Evolutionary conservation across 1,140 invertebrate genomes (phyloP).

Genomic region (Drosophila kikkawai): DNA sequence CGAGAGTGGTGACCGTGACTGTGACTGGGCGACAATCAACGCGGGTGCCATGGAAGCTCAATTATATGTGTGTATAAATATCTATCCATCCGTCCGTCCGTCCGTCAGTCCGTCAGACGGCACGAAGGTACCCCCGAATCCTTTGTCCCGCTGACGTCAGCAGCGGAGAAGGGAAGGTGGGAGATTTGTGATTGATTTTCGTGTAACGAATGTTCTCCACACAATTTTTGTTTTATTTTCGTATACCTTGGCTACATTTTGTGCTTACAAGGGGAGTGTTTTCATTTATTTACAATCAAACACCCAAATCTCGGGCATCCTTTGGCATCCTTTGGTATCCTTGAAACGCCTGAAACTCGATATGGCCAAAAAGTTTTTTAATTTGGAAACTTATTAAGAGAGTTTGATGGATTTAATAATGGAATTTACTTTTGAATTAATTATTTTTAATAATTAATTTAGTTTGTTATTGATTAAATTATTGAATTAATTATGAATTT

Average conservation of each 20-base stretch:
- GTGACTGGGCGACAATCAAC: constrained; percentile 35
- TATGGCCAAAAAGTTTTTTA: background rate
- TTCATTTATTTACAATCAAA: constrained; percentile 12
- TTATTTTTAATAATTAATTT: background rate
- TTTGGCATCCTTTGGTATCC: background rate
- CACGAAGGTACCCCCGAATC: constrained; percentile 6
- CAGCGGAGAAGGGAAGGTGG: background rate
- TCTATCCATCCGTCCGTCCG: constrained; percentile 10
- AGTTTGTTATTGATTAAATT: background rate
- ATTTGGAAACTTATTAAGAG: background rate
- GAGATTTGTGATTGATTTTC: constrained; percentile 64
- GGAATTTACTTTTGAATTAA: background rate
- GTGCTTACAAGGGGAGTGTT: background rate
- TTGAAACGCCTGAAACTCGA: background rate
- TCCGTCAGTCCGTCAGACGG: constrained; percentile 1
- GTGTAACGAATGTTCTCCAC: constrained; percentile 17
- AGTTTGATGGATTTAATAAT: background rate
- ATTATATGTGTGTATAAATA: constrained; percentile 39
- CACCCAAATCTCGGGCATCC: background rate
- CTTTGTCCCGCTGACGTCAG: constrained; percentile 49
- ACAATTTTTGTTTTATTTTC: constrained; percentile 17
- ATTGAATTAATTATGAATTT: background rate
- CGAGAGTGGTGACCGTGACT: constrained; percentile 13
- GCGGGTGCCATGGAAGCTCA: constrained; percentile 36
- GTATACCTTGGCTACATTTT: background rate